phyloP scores from a whole-genome alignment of 2,888 invertebrate species.

The Morpho achilles region DNA sequence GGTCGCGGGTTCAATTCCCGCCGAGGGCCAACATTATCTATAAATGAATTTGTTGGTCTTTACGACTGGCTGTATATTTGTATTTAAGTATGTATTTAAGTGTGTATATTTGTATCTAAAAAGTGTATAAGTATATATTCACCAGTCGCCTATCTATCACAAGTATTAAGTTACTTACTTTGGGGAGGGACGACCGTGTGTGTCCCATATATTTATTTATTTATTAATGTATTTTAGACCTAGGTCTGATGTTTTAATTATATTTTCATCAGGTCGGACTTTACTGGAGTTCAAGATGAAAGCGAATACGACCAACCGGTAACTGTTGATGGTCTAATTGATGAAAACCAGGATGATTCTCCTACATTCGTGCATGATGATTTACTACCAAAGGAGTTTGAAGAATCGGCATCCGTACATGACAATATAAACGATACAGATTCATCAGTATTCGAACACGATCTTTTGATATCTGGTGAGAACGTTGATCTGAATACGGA shows the following conservation, averaged over 20 bases:
- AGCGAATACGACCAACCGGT: slow-evolving; percentile 14
- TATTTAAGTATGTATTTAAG: too few species aligned
- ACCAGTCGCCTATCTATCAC: too few species aligned
- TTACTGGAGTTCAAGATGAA: slow-evolving; percentile 14
- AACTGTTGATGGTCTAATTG: background rate
- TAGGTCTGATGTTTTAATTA: background rate
- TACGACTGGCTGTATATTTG: too few species aligned
- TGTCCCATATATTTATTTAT: too few species aligned
- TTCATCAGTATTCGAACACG: slow-evolving; percentile 20
- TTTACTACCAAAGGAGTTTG: slow-evolving; percentile 7
- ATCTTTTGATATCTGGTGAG: slow-evolving; percentile 18
- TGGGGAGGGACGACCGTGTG: too few species aligned
- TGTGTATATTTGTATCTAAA: too few species aligned
- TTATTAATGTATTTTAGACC: too few species aligned
- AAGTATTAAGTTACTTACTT: too few species aligned
- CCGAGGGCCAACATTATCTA: too few species aligned
- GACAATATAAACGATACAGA: slow-evolving; percentile 10
- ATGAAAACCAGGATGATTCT: slow-evolving; percentile 8
- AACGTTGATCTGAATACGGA: slow-evolving; percentile 30
- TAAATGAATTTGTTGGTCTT: too few species aligned
- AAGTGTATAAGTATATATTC: too few species aligned
- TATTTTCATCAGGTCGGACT: slow-evolving; percentile 12
- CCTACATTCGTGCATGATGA: slow-evolving; percentile 20
- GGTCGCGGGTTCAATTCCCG: too few species aligned
- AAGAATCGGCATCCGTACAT: background rate